These are phyloP conservation scores for Deroplatys truncata DNA, from an alignment of 2,888 invertebrate genomes.

Conservation along the genomic window DNA sequence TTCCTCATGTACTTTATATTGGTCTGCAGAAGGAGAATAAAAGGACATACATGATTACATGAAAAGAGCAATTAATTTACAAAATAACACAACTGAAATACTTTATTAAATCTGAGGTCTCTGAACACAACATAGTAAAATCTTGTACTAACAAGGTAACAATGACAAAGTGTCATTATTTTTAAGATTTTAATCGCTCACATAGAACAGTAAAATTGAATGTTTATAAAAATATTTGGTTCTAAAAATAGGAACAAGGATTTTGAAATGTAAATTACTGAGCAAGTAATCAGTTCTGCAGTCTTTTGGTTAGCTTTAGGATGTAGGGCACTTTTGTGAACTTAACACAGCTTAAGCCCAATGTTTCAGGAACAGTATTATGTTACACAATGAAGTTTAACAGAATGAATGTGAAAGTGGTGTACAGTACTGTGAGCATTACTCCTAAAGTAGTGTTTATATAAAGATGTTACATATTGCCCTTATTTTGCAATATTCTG, in stretches of 20 bases:
- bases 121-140: too few relatives aligned
- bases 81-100: background rate
- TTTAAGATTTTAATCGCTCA: background rate
- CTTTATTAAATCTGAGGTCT: background rate
- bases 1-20: too few relatives aligned
- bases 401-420: too few relatives aligned
- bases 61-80: background rate
- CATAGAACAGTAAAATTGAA: background rate
- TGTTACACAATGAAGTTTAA: too few relatives aligned
- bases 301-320: background rate
- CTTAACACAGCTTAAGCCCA: background rate
- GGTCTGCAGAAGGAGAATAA: too few relatives aligned
- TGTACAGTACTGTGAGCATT: too few relatives aligned
- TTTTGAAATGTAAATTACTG: background rate
- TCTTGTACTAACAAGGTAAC: too few relatives aligned
- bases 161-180: background rate
- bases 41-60: background rate
- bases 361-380: too few relatives aligned
- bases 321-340: background rate
- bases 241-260: background rate
- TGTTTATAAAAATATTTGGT: background rate
- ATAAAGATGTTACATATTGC: too few relatives aligned
- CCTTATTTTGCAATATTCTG: too few relatives aligned
- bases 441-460: too few relatives aligned
- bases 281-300: background rate